Percentiles rank a stretch among this genome's conserved stretches.
These are phyloP conservation scores for Micronisus gabar DNA, from an alignment of 2,113 vertebrate species.

Conservation along the genomic window DNA sequence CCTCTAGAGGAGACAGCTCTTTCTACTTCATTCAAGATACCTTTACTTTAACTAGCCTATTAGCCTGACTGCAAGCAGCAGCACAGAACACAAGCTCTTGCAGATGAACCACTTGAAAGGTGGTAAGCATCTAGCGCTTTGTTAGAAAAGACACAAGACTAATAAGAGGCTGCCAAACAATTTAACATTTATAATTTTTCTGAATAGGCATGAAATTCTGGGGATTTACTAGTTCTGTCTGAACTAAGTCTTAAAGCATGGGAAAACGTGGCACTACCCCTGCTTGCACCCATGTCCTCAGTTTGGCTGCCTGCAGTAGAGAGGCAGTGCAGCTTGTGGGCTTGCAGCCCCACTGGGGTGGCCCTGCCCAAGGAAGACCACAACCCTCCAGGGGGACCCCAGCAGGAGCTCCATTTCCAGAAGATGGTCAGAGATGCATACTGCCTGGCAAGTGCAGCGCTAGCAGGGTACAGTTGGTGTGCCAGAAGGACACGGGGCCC, in stretches of 20 bases:
- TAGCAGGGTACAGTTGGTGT: not conserved
- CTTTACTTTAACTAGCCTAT: not conserved
- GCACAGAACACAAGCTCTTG: not conserved
- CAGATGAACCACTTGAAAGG: not conserved
- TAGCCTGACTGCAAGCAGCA: not conserved
- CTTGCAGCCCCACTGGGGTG: not conserved
- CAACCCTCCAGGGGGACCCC: not conserved
- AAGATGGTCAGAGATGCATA: not conserved
- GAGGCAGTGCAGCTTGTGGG: not conserved
- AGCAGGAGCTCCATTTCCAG: not conserved
- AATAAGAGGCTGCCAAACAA: not conserved
- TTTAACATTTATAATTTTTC: not conserved
- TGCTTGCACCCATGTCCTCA: not conserved
- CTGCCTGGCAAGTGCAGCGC: not conserved
- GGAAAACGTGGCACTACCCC: not conserved
- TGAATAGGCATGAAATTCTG: not conserved
- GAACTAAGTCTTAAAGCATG: not conserved
- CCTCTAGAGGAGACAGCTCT: not conserved
- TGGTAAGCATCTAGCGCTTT: fast-evolving
- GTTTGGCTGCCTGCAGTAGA: not conserved
- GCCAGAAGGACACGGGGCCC: not conserved
- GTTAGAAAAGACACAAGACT: not conserved
- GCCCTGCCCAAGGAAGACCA: not conserved
- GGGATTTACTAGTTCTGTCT: not conserved
- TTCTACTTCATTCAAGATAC: not conserved